Base-by-base conservation (phyloP, 1,140 invertebrate genomes). In the Drosophila pseudoobscura region DNA sequence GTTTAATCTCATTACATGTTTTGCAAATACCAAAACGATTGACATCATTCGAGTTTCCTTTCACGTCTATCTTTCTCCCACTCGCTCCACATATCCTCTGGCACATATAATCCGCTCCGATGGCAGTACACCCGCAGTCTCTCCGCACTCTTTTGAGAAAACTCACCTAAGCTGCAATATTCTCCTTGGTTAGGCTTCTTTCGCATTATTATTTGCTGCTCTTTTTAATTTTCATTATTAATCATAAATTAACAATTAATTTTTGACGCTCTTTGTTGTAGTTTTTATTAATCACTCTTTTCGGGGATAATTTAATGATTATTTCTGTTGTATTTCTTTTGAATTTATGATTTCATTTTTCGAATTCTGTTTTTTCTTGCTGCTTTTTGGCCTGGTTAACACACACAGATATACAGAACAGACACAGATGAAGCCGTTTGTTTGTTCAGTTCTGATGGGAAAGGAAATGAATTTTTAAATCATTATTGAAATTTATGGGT, bases 301-400 rank as follows among this genome's bases (percentile, higher is more conserved):
- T 49, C 15, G 49, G 39, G 41, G 49, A 61, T 61, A 80, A 56
- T 58, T 76, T 61, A 49, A 56, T 66, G 29, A 49, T 58, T 69
- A 20, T 51, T 46, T 56, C 31, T 43, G 9, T 47, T 47, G 31
- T 43, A 49, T 55, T 57, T 50, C 45, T 68, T 52, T 20, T 57
- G 53, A 74, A 78, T 78, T 62, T 61, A 74, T 69, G 69, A 83
- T 82, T 76, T 79, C 47, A 83, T 63, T 59, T 74, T 52, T 71
- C 20, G 49, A 61, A 58, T 60, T 73, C 44, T 17, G 44, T 41
- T 53, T 61, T 55, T 55, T 20, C 17, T 17, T 0, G 17, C 17
- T 17, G 45, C 54, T 61, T 58, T 39, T 74, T 73, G 66, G 73
- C 57, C 73, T 20, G 54, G 24, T 68, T 63, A 76, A 61, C 35